Percentiles rank a stretch among this genome's conserved stretches.
These are phyloP conservation scores for Platysternon megacephalum DNA, from an alignment of 2,113 vertebrate genomes.

Conservation along the genomic window DNA sequence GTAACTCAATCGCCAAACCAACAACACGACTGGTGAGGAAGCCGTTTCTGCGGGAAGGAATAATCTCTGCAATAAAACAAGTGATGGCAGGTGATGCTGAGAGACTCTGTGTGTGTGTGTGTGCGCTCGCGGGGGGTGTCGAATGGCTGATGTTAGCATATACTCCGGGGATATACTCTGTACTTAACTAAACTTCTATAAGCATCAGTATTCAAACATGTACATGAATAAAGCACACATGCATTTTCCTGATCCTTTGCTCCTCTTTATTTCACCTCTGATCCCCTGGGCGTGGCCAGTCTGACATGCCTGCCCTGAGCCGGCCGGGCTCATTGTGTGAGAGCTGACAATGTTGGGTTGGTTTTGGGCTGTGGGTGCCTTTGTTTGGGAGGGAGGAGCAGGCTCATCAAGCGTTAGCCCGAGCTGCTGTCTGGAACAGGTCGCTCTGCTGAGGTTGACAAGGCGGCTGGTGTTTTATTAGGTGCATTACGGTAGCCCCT, in stretches of 20 bases:
- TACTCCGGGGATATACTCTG: background rate
- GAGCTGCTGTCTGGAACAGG: background rate
- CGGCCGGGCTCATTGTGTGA: rapidly evolving
- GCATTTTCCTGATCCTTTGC: conserved; percentile 50
- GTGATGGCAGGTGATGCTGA: background rate
- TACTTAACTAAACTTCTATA: conserved; percentile 61
- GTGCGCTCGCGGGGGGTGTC: rapidly evolving
- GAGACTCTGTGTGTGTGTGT: background rate
- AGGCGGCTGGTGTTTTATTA: too few relatives aligned
- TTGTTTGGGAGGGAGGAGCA: background rate
- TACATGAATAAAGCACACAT: conserved; percentile 75
- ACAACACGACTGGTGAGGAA: background rate
- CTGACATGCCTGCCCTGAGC: background rate
- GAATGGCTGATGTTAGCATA: background rate
- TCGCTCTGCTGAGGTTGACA: background rate
- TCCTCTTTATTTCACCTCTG: rapidly evolving
- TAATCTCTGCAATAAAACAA: background rate
- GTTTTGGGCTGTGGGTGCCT: background rate
- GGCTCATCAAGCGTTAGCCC: background rate
- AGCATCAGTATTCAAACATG: conserved; percentile 52
- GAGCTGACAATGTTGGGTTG: background rate
- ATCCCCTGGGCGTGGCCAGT: rapidly evolving
- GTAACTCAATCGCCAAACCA: rapidly evolving
- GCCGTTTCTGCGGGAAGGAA: background rate
- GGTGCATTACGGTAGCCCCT: background rate